Conservation (phyloP, 2,113 vertebrate genomes). For the Psittacula cyanocephala region DNA sequence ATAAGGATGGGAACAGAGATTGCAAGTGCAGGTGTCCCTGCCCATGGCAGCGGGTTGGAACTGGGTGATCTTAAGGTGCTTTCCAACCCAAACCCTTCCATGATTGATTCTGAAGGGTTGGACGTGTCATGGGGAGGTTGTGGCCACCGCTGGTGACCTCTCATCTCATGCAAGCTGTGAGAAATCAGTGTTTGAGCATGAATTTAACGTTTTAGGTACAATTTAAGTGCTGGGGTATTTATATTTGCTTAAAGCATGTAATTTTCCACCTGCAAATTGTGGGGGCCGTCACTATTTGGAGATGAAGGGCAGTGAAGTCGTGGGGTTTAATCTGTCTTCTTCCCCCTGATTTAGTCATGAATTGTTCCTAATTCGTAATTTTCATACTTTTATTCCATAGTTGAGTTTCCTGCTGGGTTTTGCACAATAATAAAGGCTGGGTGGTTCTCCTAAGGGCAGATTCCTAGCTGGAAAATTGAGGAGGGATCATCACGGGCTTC, state of each 20-base stretch:
- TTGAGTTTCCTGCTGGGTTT: fast-evolving
- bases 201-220: neutral
- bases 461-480: neutral
- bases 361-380: neutral
- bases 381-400: neutral
- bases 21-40: neutral
- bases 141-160: neutral
- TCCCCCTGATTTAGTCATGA: fast-evolving
- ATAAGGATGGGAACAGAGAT: neutral
- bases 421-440: fast-evolving
- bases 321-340: neutral
- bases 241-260: fast-evolving
- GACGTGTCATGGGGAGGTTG: neutral
- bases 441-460: neutral
- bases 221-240: fast-evolving
- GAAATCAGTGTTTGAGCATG: fast-evolving
- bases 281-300: fast-evolving
- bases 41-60: too few species aligned
- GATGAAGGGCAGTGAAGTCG: fast-evolving
- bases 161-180: neutral
- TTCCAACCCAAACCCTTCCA: neutral
- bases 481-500: neutral
- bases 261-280: fast-evolving
- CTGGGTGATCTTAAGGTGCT: neutral
- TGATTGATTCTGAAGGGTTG: neutral